Base-by-base conservation (phyloP, 1,140 invertebrate species). In the Leptopilina clavipes region DNA sequence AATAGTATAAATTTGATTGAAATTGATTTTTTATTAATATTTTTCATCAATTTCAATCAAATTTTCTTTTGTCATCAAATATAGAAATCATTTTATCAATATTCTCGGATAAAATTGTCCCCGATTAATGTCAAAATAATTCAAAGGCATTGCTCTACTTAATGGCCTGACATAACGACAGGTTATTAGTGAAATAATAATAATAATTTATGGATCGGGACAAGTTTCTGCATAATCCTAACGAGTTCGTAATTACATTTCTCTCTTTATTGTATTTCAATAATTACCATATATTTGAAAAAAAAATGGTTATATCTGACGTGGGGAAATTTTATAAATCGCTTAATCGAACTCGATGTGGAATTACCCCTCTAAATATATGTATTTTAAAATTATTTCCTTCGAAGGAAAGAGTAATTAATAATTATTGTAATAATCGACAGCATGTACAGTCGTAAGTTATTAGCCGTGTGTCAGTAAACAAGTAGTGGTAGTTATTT, bases 181-280 rank as follows among this genome's bases (percentile, higher is more conserved):
- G 56, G 25, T 65, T 65, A 65, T 65, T 65, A 65, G 11, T 25
- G 59, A 65, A 65, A 31, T 65, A 65, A 65, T 65, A 65, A 65
- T 65, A 37, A 65, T 65, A 65, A 65, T n/a, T 31, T 31, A 31
- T n/a, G 3, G 14, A 65, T 65, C 59, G 25, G 22, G 59, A 31
- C 12, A 65, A 31, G 22, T 31, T 37, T 31, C 19, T 65, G 25
- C 59, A 65, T 65, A 37, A 65, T 52, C 48, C 48, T 37, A 65
- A 65, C 10, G 22, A 37, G 25, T 65, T 65, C 14, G 22, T n/a
- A 65, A 65, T 31, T 31, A 65, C 19, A 31, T 65, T 31, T 65
- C 59, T 65, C 22, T 65, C 22, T 65, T 31, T 37, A 65, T 65
- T 65, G 59, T 65, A 65, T 65, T 65, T 65, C 19, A 31, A 14